Base-by-base conservation (phyloP, 2,888 invertebrate genomes). In the Galeruca laticollis region DNA sequence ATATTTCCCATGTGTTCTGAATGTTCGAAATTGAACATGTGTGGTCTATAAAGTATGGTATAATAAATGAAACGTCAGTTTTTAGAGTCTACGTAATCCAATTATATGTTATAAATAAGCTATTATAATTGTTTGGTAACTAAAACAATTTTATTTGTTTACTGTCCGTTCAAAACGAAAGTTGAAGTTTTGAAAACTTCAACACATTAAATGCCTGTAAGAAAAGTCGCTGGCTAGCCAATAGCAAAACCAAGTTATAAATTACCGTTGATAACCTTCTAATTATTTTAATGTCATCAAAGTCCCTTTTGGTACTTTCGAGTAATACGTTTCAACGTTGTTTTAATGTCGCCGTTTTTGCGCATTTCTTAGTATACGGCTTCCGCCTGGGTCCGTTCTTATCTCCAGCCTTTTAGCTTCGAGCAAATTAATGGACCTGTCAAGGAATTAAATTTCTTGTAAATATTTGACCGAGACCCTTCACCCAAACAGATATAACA, bases 401-500 rank as follows among this genome's bases (percentile, higher is more conserved):
- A 65, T 61, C 68, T 54, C 51, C 61, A 40, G 66, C 60, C 63
- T 62, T 68, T 71, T 69, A 71, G 71, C 71, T 69, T 59, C 62
- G 69, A 56, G 70, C 70, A 71, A 75, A 75, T 74, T 71, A 75
- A 75, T 73, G 70, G 71, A 69, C 70, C 70, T 73, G 73, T 73
- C 74, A 60, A 61, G 60, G 67, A 69, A 65, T 71, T 68, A 62
- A 71, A 68, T 65, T 68, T 68, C 51, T 61, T 57, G 67, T 63
- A 67, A 70, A 70, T 70, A 70, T 70, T 67, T 67, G 70, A 60
- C 68, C 56, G 54, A 62, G 56, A 57, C 68, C 61, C 59, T 52
- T 56, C 56, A 35, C 40, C 56, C 56, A 68, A 61, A 68, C 68
- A 61, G 56, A 61, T 33, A 26, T 40, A 68, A 26, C 31, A 57